Evolutionary conservation across 2,888 invertebrate species (phyloP), one percentile per base, ranked within the genome.

Genomic region (Habrosyne pyritoides): DNA sequence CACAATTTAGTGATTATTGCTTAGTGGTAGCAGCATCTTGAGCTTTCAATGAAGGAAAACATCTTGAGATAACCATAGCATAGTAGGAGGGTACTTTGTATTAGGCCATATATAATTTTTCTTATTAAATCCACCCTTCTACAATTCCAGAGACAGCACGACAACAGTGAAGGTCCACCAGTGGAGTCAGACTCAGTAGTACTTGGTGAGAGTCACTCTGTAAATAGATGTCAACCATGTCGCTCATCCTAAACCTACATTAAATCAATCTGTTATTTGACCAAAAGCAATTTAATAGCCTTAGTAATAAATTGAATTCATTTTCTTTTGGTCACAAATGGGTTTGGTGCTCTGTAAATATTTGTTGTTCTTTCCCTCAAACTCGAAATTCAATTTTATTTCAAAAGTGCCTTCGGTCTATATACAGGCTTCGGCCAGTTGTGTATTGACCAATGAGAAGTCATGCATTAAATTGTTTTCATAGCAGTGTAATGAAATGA

Each of bases 61-160:
- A n/a, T n/a, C n/a, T n/a, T n/a, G n/a, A n/a, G n/a, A n/a, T n/a
- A n/a, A n/a, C n/a, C n/a, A n/a, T n/a, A n/a, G n/a, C n/a, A n/a
- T n/a, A n/a, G n/a, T n/a, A n/a, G n/a, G n/a, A n/a, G n/a, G n/a
- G n/a, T n/a, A n/a, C n/a, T n/a, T n/a, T n/a, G n/a, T n/a, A n/a
- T n/a, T n/a, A n/a, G n/a, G n/a, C n/a, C n/a, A n/a, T n/a, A n/a
- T n/a, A n/a, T n/a, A 8, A n/a, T n/a, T 33, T 33, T 33, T 8
- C n/a, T n/a, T 5, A 33, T 8, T n/a, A 2, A 12, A 5, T 33
- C 33, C 33, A 33, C 6, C 33, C 33, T 30, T n/a, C 12, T 8
- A 66, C 53, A 61, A 93, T 94, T 51, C 33, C 89, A 97, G 96
- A 94, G 96, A 77, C 94, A 96, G 71, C 95, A 96, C 73, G 97